A percentile compares a stretch with the other conserved stretches of the same genome.
These are phyloP conservation scores for Sthenelais limicola DNA, from an alignment of 2,888 invertebrate genomes.

Conservation along the genomic window DNA sequence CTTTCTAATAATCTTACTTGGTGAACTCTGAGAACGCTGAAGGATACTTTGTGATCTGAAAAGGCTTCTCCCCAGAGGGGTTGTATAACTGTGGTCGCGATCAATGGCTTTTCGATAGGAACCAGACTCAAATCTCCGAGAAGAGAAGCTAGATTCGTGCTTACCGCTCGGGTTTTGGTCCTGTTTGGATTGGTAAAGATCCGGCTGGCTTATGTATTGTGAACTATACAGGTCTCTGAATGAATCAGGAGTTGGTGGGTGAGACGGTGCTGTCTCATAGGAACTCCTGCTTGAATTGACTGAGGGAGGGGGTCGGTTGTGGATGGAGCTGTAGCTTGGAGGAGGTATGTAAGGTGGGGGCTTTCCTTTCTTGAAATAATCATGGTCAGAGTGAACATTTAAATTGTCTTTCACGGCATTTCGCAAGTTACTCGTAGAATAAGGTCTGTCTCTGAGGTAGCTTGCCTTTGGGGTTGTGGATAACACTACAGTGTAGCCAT, in stretches of 20 bases:
- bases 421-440: slow-evolving; percentile 1
- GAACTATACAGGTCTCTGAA: no score
- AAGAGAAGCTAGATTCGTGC: background rate
- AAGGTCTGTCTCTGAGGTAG: background rate
- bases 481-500: slow-evolving; percentile 24
- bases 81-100: slow-evolving; percentile 9
- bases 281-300: slow-evolving; percentile 19
- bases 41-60: slow-evolving; percentile 6
- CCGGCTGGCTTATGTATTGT: background rate
- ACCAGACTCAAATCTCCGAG: background rate
- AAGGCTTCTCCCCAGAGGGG: slow-evolving; percentile 11
- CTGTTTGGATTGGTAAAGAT: background rate
- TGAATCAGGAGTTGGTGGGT: background rate
- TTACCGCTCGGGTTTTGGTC: slow-evolving; percentile 10
- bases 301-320: background rate
- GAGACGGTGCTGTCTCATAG: slow-evolving; percentile 29
- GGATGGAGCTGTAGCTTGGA: slow-evolving; percentile 42
- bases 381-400: slow-evolving; percentile 11
- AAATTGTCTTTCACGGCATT: background rate
- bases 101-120: background rate
- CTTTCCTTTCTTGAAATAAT: slow-evolving; percentile 21
- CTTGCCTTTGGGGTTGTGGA: slow-evolving; percentile 29
- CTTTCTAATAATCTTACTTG: slow-evolving; percentile 34
- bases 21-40: background rate
- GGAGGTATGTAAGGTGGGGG: slow-evolving; percentile 49